Evolutionary conservation across 2,888 invertebrate species (phyloP).

Genomic region (Lymantria dispar): DNA sequence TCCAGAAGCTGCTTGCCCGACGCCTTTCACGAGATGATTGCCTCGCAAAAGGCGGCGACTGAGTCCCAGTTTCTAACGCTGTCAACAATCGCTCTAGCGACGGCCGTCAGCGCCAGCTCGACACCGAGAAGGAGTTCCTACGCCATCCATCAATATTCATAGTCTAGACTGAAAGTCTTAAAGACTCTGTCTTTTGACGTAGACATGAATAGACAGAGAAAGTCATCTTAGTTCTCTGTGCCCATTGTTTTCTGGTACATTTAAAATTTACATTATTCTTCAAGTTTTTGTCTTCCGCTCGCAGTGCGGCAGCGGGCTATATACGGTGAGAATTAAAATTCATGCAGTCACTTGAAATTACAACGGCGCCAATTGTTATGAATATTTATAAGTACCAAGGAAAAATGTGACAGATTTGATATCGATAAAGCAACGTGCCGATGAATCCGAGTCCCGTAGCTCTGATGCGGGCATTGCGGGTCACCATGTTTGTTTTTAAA

Average conservation of each 20-base stretch:
- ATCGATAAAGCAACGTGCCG: constrained; percentile 43
- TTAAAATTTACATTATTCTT: constrained; percentile 17
- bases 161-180: neutral
- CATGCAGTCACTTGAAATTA: constrained; percentile 53
- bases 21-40: too few species aligned
- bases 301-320: constrained; percentile 29
- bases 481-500: constrained; percentile 48
- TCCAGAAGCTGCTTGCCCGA: too few species aligned
- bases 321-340: constrained; percentile 59
- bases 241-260: constrained; percentile 36
- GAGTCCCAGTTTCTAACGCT: too few species aligned
- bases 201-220: constrained; percentile 11
- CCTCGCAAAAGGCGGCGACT: too few species aligned
- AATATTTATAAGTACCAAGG: constrained; percentile 56
- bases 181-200: neutral
- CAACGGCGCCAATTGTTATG: constrained; percentile 48
- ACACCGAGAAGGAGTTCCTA: too few species aligned
- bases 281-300: constrained; percentile 40
- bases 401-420: constrained; percentile 57
- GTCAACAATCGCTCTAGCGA: too few species aligned
- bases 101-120: too few species aligned
- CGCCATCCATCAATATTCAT: too few species aligned
- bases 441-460: constrained; percentile 39
- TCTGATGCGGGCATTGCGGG: constrained; percentile 22
- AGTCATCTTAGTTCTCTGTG: constrained; percentile 37